Base-by-base conservation (phyloP, 1,140 invertebrate genomes). In the Manduca sexta region DNA sequence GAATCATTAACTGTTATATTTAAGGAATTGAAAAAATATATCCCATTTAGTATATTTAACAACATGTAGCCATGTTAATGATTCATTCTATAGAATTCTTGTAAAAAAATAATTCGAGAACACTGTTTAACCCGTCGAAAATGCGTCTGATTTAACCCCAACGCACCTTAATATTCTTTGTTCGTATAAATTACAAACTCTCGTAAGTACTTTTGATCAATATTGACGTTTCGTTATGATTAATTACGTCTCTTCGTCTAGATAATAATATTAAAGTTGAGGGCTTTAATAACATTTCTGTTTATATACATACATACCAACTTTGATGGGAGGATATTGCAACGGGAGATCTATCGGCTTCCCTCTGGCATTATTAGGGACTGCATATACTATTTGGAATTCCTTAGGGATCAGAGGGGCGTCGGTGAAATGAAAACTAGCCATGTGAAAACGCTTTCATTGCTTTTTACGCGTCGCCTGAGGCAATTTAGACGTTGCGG, bases 391-490 rank as follows among this genome's bases (percentile, higher is more conserved):
- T 72, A 70, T 75, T 76, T 73, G 69, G 65, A 69, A 82, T 82
- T 82, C 78, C 78, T 74, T 45, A 61, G 78, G 74, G 78, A 76
- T 66, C 62, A 60, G 59, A 69, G 67, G 70, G 76, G 70, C 61
- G 69, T 54, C 56, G 56, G 62, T 66, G 70, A 72, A 78, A 82
- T 78, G 76, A 76, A 80, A 77, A 74, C 72, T 74, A 60, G 56
- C 66, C 70, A 75, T 77, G 74, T 77, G 74, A 77, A 77, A 82
- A 78, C 69, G 76, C 74, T 82, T 78, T 76, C 69, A 74, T 78
- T 78, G 76, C 71, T 69, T 78, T 78, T 83, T 72, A 69, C 74
- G 68, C 77, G 62, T 67, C 64, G 74, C 74, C 69, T 54, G 71
- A 68, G 79, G 75, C 76, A 71, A 80, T 75, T 78, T 71, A 74